A percentile compares a stretch with the other conserved stretches of the same genome.
These are phyloP conservation scores for Heteromurus nitidus DNA, from an alignment of 2,888 invertebrate species.

Conservation along the genomic window DNA sequence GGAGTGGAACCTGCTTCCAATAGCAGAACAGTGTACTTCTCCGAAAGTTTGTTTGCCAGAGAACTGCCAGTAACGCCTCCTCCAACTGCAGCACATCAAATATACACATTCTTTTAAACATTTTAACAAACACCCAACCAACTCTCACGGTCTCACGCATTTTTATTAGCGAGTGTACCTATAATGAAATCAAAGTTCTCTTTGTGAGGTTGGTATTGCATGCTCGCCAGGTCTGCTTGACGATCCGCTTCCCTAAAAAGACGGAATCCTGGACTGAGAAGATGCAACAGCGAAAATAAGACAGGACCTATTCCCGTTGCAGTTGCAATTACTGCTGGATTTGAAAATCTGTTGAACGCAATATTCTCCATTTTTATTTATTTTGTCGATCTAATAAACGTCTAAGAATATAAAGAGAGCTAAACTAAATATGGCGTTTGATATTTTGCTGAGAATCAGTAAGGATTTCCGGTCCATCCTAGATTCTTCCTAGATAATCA, in stretches of 20 bases:
- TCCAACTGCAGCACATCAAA: slow-evolving; percentile 43
- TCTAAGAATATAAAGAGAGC: too few relatives aligned
- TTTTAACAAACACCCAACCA: too few relatives aligned
- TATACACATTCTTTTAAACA: not conserved
- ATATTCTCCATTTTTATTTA: too few relatives aligned
- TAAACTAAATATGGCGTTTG: too few relatives aligned
- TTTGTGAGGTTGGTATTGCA: slow-evolving; percentile 9
- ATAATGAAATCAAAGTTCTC: slow-evolving; percentile 62
- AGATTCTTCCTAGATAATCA: too few relatives aligned
- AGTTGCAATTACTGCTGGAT: not conserved
- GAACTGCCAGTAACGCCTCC: slow-evolving; percentile 47
- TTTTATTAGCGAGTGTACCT: slow-evolving; percentile 24
- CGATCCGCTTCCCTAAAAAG: slow-evolving; percentile 11
- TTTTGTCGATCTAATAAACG: too few relatives aligned
- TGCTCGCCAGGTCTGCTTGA: slow-evolving; percentile 15
- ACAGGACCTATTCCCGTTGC: not conserved
- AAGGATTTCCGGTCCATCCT: too few relatives aligned
- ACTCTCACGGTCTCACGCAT: too few relatives aligned
- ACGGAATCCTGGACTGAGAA: not conserved
- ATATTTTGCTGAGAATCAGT: too few relatives aligned
- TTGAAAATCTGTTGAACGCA: too few relatives aligned
- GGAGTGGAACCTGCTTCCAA: slow-evolving; percentile 34
- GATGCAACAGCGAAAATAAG: not conserved
- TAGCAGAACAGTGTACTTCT: slow-evolving; percentile 36
- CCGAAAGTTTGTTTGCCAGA: slow-evolving; percentile 41